These are phyloP conservation scores for Cynopterus brachyotis DNA, from an alignment of 2,113 vertebrate genomes.

Conservation along the genomic window DNA sequence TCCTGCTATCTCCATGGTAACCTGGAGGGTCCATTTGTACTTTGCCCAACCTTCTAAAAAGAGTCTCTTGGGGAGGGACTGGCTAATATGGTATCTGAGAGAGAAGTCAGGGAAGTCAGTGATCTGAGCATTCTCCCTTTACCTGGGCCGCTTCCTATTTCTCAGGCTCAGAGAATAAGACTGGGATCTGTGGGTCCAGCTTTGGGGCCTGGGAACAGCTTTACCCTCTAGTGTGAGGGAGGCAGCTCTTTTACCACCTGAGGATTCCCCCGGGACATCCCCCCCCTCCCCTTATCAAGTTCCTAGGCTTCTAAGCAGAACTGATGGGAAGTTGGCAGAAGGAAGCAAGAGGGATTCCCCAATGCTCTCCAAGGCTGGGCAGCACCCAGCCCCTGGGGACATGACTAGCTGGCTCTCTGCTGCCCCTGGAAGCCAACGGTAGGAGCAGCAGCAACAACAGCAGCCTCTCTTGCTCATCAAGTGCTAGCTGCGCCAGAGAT, in stretches of 20 bases:
- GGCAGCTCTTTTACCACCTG: background rate
- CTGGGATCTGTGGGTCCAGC: background rate
- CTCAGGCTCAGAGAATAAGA: background rate
- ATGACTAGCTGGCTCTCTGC: background rate
- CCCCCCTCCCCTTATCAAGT: background rate
- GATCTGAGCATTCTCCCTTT: background rate
- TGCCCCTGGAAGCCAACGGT: constrained; percentile 48
- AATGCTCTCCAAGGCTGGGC: background rate
- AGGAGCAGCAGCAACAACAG: background rate
- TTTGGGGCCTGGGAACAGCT: background rate
- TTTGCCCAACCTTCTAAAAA: constrained; percentile 78
- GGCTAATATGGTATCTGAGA: constrained; percentile 62
- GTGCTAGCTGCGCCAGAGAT: background rate
- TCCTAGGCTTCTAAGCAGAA: background rate
- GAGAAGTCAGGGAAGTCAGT: constrained; percentile 45
- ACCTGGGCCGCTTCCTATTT: background rate
- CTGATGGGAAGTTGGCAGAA: constrained; percentile 26
- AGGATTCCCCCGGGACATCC: background rate
- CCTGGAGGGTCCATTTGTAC: constrained; percentile 76
- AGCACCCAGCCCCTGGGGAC: background rate
- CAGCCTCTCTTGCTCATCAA: background rate
- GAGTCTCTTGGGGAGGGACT: constrained; percentile 69
- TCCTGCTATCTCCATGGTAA: constrained; percentile 74
- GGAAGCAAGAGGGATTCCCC: constrained; percentile 25
- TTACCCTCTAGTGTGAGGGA: background rate